Evolutionary conservation across 2,888 invertebrate species (phyloP).

Genomic region (Andrena camellia): DNA sequence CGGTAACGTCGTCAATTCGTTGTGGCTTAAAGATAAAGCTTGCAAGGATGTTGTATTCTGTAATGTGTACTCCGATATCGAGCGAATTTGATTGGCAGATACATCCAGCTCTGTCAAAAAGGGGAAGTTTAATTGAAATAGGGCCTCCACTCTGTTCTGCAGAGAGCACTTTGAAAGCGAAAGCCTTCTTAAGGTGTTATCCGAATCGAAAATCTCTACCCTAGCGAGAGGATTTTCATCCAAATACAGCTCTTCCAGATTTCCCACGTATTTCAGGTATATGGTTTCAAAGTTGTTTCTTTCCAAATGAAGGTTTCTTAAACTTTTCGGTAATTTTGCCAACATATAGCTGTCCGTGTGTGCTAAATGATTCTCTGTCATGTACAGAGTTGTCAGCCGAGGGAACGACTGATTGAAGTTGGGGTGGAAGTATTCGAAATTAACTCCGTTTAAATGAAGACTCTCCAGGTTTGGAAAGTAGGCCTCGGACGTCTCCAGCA

Average conservation of each 20-base stretch:
- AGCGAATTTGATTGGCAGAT: background rate
- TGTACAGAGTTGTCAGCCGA: background rate
- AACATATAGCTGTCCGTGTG: rapidly evolving
- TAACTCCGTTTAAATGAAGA: conserved; percentile 10
- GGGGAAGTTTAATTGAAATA: background rate
- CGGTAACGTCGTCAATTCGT: background rate
- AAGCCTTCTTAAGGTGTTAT: background rate
- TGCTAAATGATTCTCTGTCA: background rate
- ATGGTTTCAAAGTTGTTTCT: background rate
- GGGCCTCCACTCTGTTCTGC: rapidly evolving
- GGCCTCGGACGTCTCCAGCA: no score
- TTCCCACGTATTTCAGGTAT: rapidly evolving
- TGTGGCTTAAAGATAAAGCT: conserved; percentile 11
- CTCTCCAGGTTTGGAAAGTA: conserved; percentile 22
- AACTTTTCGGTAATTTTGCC: background rate
- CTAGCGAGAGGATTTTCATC: conserved; percentile 11
- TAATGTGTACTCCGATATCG: background rate
- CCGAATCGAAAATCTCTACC: rapidly evolving
- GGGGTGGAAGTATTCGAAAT: background rate
- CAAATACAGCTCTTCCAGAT: conserved; percentile 15
- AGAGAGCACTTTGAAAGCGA: conserved; percentile 6
- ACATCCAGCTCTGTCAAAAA: conserved; percentile 5
- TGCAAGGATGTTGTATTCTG: rapidly evolving
- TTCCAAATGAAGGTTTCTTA: conserved; percentile 16
- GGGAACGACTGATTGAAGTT: background rate